phyloP scores from a whole-genome alignment of 2,113 vertebrate species.

The Vulpes vulpes region DNA sequence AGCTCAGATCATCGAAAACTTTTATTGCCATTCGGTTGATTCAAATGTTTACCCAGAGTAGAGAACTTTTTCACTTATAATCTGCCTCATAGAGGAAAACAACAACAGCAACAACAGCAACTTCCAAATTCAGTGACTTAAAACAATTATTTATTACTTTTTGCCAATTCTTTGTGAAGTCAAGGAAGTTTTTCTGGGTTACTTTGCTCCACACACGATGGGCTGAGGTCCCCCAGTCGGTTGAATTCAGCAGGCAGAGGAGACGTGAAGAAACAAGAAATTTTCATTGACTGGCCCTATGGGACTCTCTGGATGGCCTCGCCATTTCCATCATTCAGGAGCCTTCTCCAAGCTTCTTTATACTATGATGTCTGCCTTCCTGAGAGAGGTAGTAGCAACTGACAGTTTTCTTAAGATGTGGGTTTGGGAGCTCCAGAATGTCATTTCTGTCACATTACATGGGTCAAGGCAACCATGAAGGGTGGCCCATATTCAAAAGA shows the following conservation, averaged over 20 bases:
- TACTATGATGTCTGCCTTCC: not conserved
- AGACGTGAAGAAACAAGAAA: not conserved
- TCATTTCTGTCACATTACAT: not conserved
- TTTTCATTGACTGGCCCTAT: fast-evolving
- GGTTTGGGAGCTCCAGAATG: not conserved
- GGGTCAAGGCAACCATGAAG: not conserved
- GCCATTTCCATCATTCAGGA: not conserved
- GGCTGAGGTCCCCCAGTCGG: too few species aligned
- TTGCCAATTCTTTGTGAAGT: not conserved
- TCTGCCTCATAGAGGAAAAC: not conserved
- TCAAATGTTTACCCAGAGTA: not conserved
- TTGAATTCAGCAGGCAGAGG: not conserved
- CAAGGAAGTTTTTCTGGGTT: not conserved
- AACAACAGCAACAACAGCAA: too few species aligned
- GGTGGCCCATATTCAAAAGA: not conserved
- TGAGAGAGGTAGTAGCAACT: not conserved
- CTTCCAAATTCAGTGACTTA: not conserved
- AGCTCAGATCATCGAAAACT: not conserved
- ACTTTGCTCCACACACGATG: not conserved
- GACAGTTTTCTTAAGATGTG: not conserved
- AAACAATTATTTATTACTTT: not conserved
- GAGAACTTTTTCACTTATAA: not conserved
- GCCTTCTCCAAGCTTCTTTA: not conserved
- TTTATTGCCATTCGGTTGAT: not conserved
- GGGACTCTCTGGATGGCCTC: not conserved